phyloP scores from a whole-genome alignment of 1,140 invertebrate genomes.

The Venustaconcha ellipsiformis region DNA sequence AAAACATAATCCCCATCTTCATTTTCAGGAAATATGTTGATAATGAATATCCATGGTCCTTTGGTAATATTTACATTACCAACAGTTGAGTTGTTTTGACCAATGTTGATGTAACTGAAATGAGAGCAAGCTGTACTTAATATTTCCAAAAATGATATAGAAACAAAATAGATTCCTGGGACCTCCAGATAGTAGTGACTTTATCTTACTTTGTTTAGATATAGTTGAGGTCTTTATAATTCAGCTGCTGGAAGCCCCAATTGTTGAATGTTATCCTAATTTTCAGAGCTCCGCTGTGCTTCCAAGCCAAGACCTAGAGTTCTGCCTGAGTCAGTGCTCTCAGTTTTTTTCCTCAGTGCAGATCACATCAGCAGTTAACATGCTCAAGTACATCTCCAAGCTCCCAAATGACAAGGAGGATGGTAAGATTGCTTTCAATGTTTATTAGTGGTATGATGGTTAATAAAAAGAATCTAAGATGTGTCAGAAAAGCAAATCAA shows the following conservation, averaged over 20 bases:
- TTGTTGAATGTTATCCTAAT: slow-evolving; percentile 2
- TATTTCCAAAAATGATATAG: too few relatives aligned
- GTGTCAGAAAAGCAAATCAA: too few relatives aligned
- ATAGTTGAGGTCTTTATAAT: background rate
- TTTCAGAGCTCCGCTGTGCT: background rate
- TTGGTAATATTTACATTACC: too few relatives aligned
- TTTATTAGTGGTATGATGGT: too few relatives aligned
- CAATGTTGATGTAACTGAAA: too few relatives aligned
- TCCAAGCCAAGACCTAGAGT: slow-evolving; percentile 73
- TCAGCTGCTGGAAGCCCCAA: background rate
- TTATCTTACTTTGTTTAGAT: background rate
- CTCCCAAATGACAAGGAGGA: slow-evolving; percentile 78
- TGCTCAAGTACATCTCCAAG: slow-evolving; percentile 77
- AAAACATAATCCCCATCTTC: too few relatives aligned
- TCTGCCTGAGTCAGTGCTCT: slow-evolving; percentile 74
- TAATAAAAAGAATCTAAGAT: too few relatives aligned
- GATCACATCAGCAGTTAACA: slow-evolving; percentile 76
- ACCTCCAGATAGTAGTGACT: background rate
- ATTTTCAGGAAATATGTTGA: too few relatives aligned
- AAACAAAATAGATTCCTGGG: background rate
- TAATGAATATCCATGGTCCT: too few relatives aligned
- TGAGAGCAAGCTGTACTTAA: too few relatives aligned
- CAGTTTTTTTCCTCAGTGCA: slow-evolving; percentile 77
- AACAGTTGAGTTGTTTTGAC: too few relatives aligned
- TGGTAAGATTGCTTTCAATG: slow-evolving; percentile 31